These are phyloP conservation scores for Nannobrachium achirus DNA, from an alignment of 2,113 vertebrate genomes.

Conservation along the genomic window DNA sequence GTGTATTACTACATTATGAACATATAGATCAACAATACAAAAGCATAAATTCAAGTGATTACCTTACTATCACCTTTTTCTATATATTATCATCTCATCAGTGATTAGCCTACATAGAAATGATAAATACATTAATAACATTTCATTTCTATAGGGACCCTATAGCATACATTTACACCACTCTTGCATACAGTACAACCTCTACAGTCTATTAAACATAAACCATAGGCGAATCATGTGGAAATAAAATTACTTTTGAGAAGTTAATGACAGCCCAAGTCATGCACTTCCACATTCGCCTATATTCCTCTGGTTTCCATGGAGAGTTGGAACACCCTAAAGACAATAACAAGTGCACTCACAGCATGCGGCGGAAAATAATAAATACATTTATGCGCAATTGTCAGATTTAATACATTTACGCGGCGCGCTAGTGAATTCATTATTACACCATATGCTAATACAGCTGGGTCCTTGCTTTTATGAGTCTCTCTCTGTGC, in stretches of 20 bases:
- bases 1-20: no score
- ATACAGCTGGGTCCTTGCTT: conserved; percentile 73
- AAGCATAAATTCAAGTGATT: no score
- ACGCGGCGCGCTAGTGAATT: conserved; percentile 76
- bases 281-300: conserved; percentile 32
- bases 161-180: no score
- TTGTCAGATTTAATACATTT: conserved; percentile 82
- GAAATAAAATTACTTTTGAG: conserved; percentile 37
- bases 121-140: no score
- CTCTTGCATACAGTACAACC: not conserved
- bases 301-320: conserved; percentile 68
- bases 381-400: conserved; percentile 80
- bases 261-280: conserved; percentile 55
- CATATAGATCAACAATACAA: no score
- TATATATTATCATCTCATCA: no score
- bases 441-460: conserved; percentile 81
- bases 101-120: no score
- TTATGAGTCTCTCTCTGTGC: conserved; percentile 47
- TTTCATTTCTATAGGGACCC: no score
- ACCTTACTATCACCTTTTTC: no score
- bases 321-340: conserved; percentile 68
- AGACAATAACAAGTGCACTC: conserved; percentile 71
- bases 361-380: conserved; percentile 72
- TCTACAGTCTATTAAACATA: conserved; percentile 14
- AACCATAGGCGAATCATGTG: conserved; percentile 20